phyloP scores from a whole-genome alignment of 2,797 vertebrate species.

The Notoglanidium macrostoma region DNA sequence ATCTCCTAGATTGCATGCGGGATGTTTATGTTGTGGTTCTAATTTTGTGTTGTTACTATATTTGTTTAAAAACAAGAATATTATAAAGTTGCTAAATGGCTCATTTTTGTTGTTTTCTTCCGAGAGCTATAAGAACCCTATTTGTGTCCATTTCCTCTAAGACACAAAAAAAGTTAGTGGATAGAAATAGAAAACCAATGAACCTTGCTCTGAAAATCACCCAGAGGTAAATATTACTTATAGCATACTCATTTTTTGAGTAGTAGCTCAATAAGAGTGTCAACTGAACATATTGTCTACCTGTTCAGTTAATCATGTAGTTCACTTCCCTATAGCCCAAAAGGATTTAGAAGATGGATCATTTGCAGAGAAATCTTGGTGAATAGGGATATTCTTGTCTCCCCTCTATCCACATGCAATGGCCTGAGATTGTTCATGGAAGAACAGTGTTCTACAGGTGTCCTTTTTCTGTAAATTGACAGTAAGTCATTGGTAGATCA shows the following conservation, averaged over 20 bases:
- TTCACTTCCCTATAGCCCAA: background rate
- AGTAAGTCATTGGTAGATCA: background rate
- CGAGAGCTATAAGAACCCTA: background rate
- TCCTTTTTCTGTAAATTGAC: background rate
- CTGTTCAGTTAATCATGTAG: background rate
- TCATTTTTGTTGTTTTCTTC: conserved; percentile 11
- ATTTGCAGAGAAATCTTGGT: background rate
- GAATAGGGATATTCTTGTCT: background rate
- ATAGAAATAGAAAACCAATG: background rate
- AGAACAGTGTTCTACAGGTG: background rate
- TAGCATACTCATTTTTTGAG: background rate
- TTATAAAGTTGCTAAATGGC: background rate
- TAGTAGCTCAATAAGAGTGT: background rate
- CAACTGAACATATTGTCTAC: background rate
- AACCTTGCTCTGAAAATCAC: background rate
- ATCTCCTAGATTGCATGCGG: conserved; percentile 15
- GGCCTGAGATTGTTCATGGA: no score
- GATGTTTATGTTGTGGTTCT: background rate
- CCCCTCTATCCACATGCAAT: background rate
- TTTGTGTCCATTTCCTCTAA: background rate
- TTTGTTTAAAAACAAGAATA: conserved; percentile 9
- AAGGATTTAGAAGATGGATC: background rate
- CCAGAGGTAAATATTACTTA: background rate
- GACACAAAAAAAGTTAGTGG: background rate
- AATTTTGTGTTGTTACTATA: conserved; percentile 16